Percentiles rank a stretch among this genome's conserved stretches.
phyloP scores from a whole-genome alignment of 1,140 invertebrate genomes.

The Pseudomyrmex cubaensis region DNA sequence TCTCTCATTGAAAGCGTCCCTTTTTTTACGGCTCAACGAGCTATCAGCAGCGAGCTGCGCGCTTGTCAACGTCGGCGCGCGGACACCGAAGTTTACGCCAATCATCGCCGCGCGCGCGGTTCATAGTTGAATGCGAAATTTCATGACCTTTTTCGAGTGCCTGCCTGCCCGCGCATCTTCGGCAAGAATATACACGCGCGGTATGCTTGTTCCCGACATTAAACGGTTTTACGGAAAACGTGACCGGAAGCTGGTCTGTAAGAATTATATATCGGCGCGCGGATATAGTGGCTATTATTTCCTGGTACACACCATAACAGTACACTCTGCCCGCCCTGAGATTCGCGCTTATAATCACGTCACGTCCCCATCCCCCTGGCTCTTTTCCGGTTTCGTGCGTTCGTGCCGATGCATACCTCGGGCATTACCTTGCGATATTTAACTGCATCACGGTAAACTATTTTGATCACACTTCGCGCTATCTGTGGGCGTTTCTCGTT shows the following conservation, averaged over 20 bases:
- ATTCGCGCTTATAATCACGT: slow-evolving; percentile 23
- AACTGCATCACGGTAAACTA: slow-evolving; percentile 11
- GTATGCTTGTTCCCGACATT: background rate
- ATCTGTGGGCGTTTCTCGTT: background rate
- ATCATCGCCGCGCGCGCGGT: slow-evolving; percentile 23
- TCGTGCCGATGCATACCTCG: slow-evolving; percentile 9
- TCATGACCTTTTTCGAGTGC: background rate
- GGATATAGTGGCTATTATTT: slow-evolving; percentile 43
- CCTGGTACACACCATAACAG: too few relatives aligned
- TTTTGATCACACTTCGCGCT: background rate
- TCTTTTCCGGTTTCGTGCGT: slow-evolving; percentile 10
- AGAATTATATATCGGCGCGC: slow-evolving; percentile 27
- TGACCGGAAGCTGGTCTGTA: slow-evolving; percentile 8
- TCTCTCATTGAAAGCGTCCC: background rate
- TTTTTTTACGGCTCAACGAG: slow-evolving; percentile 42
- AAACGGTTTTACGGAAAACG: background rate
- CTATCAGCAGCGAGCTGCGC: background rate
- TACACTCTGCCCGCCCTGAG: background rate
- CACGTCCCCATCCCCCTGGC: background rate
- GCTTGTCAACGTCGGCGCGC: slow-evolving; percentile 21
- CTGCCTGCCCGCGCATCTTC: too few relatives aligned
- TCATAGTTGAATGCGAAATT: slow-evolving; percentile 33
- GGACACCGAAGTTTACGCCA: slow-evolving; percentile 4
- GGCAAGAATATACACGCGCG: background rate
- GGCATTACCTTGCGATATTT: slow-evolving; percentile 23